phyloP scores from a whole-genome alignment of 2,797 vertebrate genomes.

The Pteropus rufus region DNA sequence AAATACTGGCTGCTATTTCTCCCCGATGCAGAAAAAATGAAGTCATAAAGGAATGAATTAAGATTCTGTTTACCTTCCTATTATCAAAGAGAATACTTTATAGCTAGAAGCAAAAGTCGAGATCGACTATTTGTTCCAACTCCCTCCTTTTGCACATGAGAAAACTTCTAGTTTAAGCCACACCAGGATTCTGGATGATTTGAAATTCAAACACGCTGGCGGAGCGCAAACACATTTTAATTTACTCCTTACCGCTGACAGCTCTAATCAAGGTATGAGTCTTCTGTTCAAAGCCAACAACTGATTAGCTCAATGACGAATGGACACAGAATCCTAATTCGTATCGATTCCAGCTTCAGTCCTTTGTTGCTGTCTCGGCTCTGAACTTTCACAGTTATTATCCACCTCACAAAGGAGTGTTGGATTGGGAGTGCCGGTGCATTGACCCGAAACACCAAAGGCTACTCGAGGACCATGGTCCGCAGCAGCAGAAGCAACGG shows the following conservation, averaged over 20 bases:
- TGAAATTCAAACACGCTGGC: slow-evolving; percentile 47
- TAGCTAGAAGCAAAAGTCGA: background rate
- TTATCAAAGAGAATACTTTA: slow-evolving; percentile 34
- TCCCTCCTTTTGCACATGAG: background rate
- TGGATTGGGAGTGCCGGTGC: background rate
- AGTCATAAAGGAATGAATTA: slow-evolving; percentile 40
- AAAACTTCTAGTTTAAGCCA: background rate
- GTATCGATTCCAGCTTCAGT: background rate
- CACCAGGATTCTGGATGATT: background rate
- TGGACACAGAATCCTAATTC: slow-evolving; percentile 56
- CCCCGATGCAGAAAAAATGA: background rate
- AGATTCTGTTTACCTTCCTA: slow-evolving; percentile 43
- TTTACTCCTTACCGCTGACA: slow-evolving; percentile 26
- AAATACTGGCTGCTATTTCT: slow-evolving; percentile 14
- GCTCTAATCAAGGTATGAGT: slow-evolving; percentile 48
- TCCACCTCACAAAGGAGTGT: slow-evolving; percentile 1
- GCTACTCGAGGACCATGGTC: fast-evolving
- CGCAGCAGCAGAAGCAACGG: background rate
- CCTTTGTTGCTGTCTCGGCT: background rate
- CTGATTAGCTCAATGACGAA: slow-evolving; percentile 47
- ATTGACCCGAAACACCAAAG: background rate
- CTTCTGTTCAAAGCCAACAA: slow-evolving; percentile 36
- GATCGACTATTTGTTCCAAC: background rate
- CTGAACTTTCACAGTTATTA: background rate
- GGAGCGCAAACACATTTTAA: slow-evolving; percentile 27